Evolutionary conservation across 2,113 vertebrate species (phyloP).

Genomic region (Gambusia affinis): DNA sequence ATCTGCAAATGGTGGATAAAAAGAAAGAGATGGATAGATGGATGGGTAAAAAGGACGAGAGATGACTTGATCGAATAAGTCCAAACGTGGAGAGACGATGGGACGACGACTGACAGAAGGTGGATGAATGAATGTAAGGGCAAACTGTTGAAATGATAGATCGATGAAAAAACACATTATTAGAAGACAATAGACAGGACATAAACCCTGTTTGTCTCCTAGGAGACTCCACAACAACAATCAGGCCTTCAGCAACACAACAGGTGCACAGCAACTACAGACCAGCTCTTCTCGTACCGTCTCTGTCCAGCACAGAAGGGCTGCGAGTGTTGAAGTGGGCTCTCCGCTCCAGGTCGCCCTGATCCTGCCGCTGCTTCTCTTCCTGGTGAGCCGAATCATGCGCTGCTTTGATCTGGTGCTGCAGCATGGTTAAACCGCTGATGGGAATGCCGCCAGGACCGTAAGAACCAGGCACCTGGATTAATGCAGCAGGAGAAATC

Average conservation of each 20-base stretch:
- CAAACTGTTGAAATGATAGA: too few species aligned
- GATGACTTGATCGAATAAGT: too few species aligned
- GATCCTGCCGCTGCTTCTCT: constrained; percentile 92
- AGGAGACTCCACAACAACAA: constrained; percentile 33
- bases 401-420: constrained; percentile 94
- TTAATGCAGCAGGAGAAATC: not conserved
- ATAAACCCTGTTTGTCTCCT: not conserved
- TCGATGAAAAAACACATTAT: too few species aligned
- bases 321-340: constrained; percentile 83
- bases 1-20: too few species aligned
- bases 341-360: constrained; percentile 86
- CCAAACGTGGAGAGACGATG: too few species aligned
- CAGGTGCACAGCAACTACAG: constrained; percentile 2
- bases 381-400: constrained; percentile 92
- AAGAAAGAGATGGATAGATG: too few species aligned
- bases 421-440: constrained; percentile 90
- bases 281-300: constrained; percentile 79
- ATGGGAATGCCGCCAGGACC: constrained; percentile 83
- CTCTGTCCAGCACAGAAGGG: constrained; percentile 87
- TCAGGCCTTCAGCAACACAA: constrained; percentile 21
- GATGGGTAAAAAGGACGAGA: too few species aligned
- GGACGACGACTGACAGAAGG: too few species aligned
- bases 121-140: too few species aligned
- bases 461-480: constrained; percentile 82
- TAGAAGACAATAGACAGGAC: too few species aligned